Evolutionary conservation across 2,797 vertebrate genomes (phyloP).

Genomic region (Meriones psammophilus): DNA sequence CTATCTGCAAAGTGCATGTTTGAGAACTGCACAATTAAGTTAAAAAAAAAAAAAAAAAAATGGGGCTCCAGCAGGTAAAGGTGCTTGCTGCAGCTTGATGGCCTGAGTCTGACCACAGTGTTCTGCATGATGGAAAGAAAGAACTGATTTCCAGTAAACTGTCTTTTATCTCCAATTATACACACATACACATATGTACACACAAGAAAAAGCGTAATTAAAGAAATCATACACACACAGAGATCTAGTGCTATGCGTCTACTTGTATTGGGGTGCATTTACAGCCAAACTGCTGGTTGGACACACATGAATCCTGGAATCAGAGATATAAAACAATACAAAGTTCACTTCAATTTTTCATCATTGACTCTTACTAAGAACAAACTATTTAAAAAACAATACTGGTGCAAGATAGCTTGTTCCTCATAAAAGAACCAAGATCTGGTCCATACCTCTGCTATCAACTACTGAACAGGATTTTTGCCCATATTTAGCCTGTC

Average conservation of each 20-base stretch:
- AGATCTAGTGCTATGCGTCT: background rate
- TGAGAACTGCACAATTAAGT: background rate
- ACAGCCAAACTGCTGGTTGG: background rate
- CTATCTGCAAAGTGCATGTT: background rate
- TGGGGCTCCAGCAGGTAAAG: background rate
- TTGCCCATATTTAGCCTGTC: background rate
- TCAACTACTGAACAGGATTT: background rate
- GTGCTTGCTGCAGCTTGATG: background rate
- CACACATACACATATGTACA: background rate
- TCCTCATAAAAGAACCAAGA: background rate
- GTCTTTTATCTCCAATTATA: background rate
- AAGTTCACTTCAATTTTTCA: background rate
- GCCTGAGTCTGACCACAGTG: background rate
- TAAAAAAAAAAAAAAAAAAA: background rate
- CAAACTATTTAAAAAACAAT: background rate
- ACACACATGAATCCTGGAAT: background rate
- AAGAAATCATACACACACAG: no score
- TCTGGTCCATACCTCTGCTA: background rate
- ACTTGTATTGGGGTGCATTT: background rate
- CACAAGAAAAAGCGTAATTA: background rate
- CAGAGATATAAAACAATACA: background rate
- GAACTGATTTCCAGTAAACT: background rate
- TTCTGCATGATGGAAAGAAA: no score
- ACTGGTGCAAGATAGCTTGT: background rate
- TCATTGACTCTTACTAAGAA: conserved; percentile 29